A percentile compares a stretch with the other conserved stretches of the same genome.
Evolutionary conservation across 2,888 invertebrate genomes (phyloP).

Genomic region (Tiliacea citrago): DNA sequence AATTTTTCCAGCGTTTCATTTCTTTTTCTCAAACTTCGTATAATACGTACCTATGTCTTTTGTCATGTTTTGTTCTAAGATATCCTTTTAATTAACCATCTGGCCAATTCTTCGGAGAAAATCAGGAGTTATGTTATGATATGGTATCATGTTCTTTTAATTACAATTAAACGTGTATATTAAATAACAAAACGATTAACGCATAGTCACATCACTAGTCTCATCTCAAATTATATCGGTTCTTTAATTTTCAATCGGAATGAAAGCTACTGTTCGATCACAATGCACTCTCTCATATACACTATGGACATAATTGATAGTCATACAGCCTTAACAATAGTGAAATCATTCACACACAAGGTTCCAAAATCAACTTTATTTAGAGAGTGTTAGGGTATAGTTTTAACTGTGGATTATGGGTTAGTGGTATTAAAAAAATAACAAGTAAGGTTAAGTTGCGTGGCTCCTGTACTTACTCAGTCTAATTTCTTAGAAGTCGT

Average conservation of each 20-base stretch:
- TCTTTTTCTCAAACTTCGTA: neutral
- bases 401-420: conserved; percentile 62
- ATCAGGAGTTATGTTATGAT: neutral
- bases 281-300: conserved; percentile 88
- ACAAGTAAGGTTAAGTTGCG: conserved; percentile 87
- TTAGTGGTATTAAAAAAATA: conserved; percentile 83
- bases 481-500: conserved; percentile 89
- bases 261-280: conserved; percentile 89
- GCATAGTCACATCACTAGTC: conserved; percentile 78
- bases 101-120: neutral
- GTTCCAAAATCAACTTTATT: conserved; percentile 71
- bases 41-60: neutral
- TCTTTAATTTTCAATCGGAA: conserved; percentile 90
- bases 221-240: conserved; percentile 88
- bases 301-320: conserved; percentile 89
- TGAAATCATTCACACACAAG: conserved; percentile 79
- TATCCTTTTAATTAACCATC: neutral
- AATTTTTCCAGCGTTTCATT: neutral
- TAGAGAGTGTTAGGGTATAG: conserved; percentile 62
- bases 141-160: neutral
- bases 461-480: conserved; percentile 90
- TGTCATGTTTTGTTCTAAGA: neutral
- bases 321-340: conserved; percentile 89
- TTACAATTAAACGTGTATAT: neutral
- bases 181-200: conserved; percentile 27